Percentiles rank a stretch among this genome's conserved stretches.
These are phyloP conservation scores for Charaxes varanes DNA, from an alignment of 1,140 invertebrate genomes.

Conservation along the genomic window DNA sequence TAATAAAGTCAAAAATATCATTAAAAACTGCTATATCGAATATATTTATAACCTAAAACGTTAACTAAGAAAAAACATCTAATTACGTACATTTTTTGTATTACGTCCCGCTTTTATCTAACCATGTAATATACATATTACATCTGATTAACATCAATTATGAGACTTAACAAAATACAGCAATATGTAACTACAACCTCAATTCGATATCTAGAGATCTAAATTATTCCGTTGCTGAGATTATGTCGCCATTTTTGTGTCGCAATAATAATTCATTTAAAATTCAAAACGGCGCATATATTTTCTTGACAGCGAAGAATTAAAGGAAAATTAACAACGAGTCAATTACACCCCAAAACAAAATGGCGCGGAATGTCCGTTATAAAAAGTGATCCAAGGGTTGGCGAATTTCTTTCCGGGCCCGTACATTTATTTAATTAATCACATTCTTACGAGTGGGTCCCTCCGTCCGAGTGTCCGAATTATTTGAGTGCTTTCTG, in stretches of 20 bases:
- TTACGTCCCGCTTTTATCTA: no score
- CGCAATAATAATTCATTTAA: constrained; percentile 8
- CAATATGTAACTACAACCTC: constrained; percentile 3
- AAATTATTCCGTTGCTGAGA: constrained; percentile 5
- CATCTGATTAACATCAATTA: constrained; percentile 23
- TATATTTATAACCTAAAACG: no score
- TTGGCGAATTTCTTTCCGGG: constrained; percentile 63
- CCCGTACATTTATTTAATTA: constrained; percentile 70
- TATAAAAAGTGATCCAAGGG: constrained; percentile 58
- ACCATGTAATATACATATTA: no score
- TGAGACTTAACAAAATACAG: constrained; percentile 18
- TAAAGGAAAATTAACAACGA: constrained; percentile 58
- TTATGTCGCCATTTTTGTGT: constrained; percentile 7
- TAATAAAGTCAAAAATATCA: no score
- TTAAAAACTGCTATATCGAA: no score
- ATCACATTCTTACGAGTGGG: constrained; percentile 67
- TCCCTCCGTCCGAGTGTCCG: constrained; percentile 54
- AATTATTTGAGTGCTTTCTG: constrained; percentile 55
- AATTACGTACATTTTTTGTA: no score
- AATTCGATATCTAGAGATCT: constrained; percentile 11
- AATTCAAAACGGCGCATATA: constrained; percentile 22
- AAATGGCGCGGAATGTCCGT: constrained; percentile 55
- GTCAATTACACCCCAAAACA: constrained; percentile 57
- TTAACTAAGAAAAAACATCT: no score
- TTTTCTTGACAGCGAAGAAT: constrained; percentile 29